Conservation (phyloP, 1,140 invertebrate genomes). For the Ceratina calcarata region DNA sequence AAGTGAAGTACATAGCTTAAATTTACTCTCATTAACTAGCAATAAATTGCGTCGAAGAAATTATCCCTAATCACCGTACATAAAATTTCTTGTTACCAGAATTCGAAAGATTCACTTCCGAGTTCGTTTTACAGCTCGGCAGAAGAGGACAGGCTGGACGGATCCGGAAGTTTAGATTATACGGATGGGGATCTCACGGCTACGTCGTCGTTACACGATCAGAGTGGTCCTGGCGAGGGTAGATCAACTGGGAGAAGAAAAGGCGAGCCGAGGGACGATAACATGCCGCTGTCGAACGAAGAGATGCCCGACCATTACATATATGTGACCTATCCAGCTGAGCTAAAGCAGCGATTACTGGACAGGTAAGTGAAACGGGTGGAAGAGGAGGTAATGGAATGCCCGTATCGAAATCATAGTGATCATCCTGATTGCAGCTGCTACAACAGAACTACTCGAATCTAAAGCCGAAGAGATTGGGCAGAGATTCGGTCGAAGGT, state of each 20-base stretch:
- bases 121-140: constrained; percentile 63
- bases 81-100: background rate
- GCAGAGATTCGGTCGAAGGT: background rate
- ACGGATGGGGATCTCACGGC: constrained; percentile 66
- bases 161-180: constrained; percentile 73
- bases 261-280: constrained; percentile 75
- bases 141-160: constrained; percentile 73
- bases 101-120: background rate
- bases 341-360: constrained; percentile 88
- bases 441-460: constrained; percentile 87
- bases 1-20: background rate
- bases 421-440: constrained; percentile 82
- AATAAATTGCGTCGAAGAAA: background rate
- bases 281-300: constrained; percentile 64
- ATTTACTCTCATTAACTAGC: background rate
- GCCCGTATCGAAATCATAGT: constrained; percentile 52
- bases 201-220: constrained; percentile 75
- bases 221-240: constrained; percentile 76
- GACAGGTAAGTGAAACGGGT: constrained; percentile 84
- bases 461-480: constrained; percentile 72
- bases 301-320: constrained; percentile 87
- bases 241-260: constrained; percentile 80
- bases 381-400: background rate
- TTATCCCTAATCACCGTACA: no score
- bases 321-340: constrained; percentile 91